These are phyloP conservation scores for Atethmia centrago DNA, from an alignment of 2,888 invertebrate species.

Conservation along the genomic window DNA sequence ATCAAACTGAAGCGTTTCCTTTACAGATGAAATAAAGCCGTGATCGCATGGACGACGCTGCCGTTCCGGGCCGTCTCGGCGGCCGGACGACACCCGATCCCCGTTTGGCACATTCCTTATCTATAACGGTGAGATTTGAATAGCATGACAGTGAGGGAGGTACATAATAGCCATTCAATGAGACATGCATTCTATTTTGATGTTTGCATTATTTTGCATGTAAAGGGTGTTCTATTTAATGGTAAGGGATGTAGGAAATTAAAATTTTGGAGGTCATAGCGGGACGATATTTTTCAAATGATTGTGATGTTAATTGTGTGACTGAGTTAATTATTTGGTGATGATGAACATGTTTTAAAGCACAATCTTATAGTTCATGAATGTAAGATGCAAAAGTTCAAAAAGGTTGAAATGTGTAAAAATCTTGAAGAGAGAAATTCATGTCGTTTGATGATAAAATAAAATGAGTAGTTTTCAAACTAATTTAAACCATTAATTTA, in stretches of 20 bases:
- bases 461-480: too few relatives aligned
- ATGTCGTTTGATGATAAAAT: too few relatives aligned
- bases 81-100: slow-evolving; percentile 73
- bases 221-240: slow-evolving; percentile 36
- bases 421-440: too few relatives aligned
- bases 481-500: too few relatives aligned
- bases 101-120: slow-evolving; percentile 77
- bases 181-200: slow-evolving; percentile 53
- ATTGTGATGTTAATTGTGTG: background rate
- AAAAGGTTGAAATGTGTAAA: background rate
- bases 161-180: slow-evolving; percentile 63
- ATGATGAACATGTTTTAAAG: too few relatives aligned
- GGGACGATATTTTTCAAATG: too few relatives aligned
- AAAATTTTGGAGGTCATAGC: background rate
- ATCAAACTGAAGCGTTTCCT: slow-evolving; percentile 74
- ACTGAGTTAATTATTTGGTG: background rate
- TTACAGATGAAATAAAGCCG: slow-evolving; percentile 79
- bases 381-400: too few relatives aligned
- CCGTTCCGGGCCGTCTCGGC: slow-evolving; percentile 70
- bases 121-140: slow-evolving; percentile 73
- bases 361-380: background rate
- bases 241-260: background rate
- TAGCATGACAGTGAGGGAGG: slow-evolving; percentile 69
- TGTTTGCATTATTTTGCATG: slow-evolving; percentile 51
- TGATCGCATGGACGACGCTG: slow-evolving; percentile 76